Base-by-base conservation (phyloP, 1,140 invertebrate species). In the Cheumatopsyche charites region DNA sequence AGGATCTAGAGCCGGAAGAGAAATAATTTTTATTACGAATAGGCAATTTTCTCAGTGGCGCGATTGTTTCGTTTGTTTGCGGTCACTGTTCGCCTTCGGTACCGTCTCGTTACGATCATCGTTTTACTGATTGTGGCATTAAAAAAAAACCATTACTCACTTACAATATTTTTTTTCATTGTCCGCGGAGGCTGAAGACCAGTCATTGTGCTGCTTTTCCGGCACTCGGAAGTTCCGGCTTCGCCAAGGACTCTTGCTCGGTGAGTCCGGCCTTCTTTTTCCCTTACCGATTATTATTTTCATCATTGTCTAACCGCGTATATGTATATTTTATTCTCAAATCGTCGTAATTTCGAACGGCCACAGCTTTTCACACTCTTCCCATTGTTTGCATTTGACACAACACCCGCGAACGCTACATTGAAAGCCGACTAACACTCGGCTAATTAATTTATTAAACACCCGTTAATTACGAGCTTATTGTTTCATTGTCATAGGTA, bases 211-310 rank as follows among this genome's bases (percentile, higher is more conserved):
- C 45, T n/a, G 43, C 11, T 47, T 49, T 36, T 63, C 36, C 62
- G 62, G 62, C 17, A 19, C 25, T 49, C 63, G 63, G 42, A 67
- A 49, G 63, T 67, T 67, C 63, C 63, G 63, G 42, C 23, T 67
- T 21, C 19, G 13, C 15, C 63, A 67, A 67, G 63, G 63, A 67
- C 63, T 47, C 21, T n/a, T n/a, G 36, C 12, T 65, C 62, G 62
- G 42, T 47, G 15, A 49, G 19, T 42, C 45, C 63, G 63, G 17
- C 63, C 63, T 67, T 67, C 63, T 42, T 62, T 12, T 12, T 26
- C 26, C 15, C 15, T 47, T 12, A 47, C 55, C 7, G 21, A 23
- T 26, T 58, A 3, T 12, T 58, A 3, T 58, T 58, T 58, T 47
- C 43, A 47, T 47, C 15, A 15, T 47, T 61, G 12, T n/a, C n/a